Evolutionary conservation across 1,140 invertebrate species (phyloP), one percentile per base, ranked within the genome.

Genomic region (Prorops nasuta): DNA sequence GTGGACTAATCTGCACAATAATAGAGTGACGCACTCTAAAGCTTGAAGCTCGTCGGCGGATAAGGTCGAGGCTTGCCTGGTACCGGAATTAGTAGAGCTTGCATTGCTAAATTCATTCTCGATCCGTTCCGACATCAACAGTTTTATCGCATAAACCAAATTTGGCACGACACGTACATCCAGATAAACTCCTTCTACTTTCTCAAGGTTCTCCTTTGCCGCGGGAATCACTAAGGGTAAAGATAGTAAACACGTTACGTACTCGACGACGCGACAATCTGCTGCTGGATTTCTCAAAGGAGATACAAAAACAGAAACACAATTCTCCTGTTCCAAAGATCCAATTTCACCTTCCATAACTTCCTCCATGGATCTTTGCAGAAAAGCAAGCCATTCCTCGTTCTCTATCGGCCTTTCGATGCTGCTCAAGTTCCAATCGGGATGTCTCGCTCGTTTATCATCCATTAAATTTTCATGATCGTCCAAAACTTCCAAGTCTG

Each of bases 101-200:
- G 48, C 34, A 3, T 51, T 32, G 6, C 36, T 42, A 7, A 28
- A 20, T 15, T 64, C 64, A 1, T 44, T 32, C 1, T 64, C 56
- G 0, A 47, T 24, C 9, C 44, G 58, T 16, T 71, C 60, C 0
- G 44, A 64, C 71, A 79, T 79, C 18, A 90, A 63, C 1, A 87
- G 74, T 64, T 87, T 87, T 35, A 86, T 79, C 1, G 87, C 85
- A 54, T 86, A 88, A 16, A 90, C 81, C 17, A 90, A 78, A 73
- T 89, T 89, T n/a, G 86, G 86, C 16, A 90, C 82, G 10, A 90
- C 78, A 73, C 87, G 87, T 2, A 87, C 83, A 63, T 89, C 86
- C 12, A 86, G 67, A 66, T 90, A 91, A 20, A 89, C 85, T 69
- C 80, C 63, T 39, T 84, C 79, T 18, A 88, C 82, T 36, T 80